Evolutionary conservation across 2,888 invertebrate genomes (phyloP), one percentile per base, ranked within the genome.

Genomic region (Meganola albula): DNA sequence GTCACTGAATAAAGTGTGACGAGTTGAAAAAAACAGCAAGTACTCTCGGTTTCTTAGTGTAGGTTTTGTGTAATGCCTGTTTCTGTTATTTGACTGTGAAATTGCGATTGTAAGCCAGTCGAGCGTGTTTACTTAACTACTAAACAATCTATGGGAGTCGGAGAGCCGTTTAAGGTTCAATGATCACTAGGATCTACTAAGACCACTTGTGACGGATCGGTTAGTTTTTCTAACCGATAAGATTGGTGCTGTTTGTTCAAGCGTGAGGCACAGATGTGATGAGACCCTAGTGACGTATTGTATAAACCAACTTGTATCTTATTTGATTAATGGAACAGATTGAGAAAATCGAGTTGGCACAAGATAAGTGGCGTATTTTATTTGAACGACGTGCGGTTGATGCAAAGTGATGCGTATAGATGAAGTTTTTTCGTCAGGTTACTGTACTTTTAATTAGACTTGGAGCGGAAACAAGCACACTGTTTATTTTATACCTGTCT

Each of bases 251-350:
- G 51, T 47, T 55, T 52, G 53, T 47, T 63, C 56, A 62, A 67
- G 61, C 74, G 75, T 75, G 76, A 73, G 75, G 75, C 59, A 66
- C n/a, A n/a, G n/a, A n/a, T n/a, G 57, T 53, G 54, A 62, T 44
- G 55, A 55, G 53, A 50, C 53, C 48, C 43, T 43, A 58, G 49
- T 68, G 65, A 66, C 59, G 66, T 63, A 66, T 65, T 53, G 47
- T 39, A 49, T n/a, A 3, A 20, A 20, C 8, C 4, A 3, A 20
- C 20, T n/a, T 20, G 4, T 20, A 20, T 20, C n/a, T 60, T 59
- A 66, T 67, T 67, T 73, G 79, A 82, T 78, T 74, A 76, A 78
- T 78, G 71, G 67, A 74, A 69, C 58, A 63, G 78, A 78, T 79
- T 74, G 69, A 62, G 56, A 64, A 71, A 72, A 74, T 68, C 68